These are phyloP conservation scores for Tenthredo amoena DNA, from an alignment of 2,888 invertebrate species.

Conservation along the genomic window DNA sequence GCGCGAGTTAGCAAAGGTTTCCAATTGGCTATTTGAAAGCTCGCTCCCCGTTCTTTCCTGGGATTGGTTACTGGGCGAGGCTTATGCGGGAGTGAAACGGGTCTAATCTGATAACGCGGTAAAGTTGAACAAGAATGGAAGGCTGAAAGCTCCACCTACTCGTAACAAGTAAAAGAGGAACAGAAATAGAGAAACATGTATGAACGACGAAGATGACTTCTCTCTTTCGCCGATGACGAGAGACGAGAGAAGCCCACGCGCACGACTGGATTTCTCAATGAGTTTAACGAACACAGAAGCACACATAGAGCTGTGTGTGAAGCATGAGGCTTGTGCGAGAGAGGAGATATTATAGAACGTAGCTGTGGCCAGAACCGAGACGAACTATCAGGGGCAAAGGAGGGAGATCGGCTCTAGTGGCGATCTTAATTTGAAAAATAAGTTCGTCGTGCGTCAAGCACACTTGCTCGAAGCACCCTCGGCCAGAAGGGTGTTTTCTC, in stretches of 20 bases:
- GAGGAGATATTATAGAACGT: constrained; percentile 47
- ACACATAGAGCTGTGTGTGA: constrained; percentile 15
- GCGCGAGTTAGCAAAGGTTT: neutral
- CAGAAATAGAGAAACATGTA: constrained; percentile 1
- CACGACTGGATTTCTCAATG: constrained; percentile 44
- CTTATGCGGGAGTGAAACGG: constrained; percentile 62
- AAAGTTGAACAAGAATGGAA: constrained; percentile 60
- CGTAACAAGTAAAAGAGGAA: constrained; percentile 49
- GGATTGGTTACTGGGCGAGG: constrained; percentile 73
- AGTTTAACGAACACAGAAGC: constrained; percentile 50
- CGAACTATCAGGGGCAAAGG: constrained; percentile 54
- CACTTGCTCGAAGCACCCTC: constrained; percentile 77
- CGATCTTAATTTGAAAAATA: constrained; percentile 74
- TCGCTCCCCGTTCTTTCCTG: constrained; percentile 66
- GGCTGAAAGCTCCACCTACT: constrained; percentile 70
- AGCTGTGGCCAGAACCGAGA: constrained; percentile 54
- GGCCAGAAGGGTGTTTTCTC: constrained; percentile 68
- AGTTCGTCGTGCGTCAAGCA: constrained; percentile 72
- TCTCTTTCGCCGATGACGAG: constrained; percentile 55
- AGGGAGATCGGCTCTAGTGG: constrained; percentile 63
- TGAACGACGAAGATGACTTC: constrained; percentile 42
- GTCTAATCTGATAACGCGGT: constrained; percentile 53
- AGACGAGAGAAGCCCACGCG: constrained; percentile 46
- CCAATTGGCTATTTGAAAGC: constrained; percentile 47
- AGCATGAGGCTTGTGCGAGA: constrained; percentile 52